A percentile compares a stretch with the other conserved stretches of the same genome.
Conservation (phyloP, 2,888 invertebrate genomes). For the Gibbula magus region DNA sequence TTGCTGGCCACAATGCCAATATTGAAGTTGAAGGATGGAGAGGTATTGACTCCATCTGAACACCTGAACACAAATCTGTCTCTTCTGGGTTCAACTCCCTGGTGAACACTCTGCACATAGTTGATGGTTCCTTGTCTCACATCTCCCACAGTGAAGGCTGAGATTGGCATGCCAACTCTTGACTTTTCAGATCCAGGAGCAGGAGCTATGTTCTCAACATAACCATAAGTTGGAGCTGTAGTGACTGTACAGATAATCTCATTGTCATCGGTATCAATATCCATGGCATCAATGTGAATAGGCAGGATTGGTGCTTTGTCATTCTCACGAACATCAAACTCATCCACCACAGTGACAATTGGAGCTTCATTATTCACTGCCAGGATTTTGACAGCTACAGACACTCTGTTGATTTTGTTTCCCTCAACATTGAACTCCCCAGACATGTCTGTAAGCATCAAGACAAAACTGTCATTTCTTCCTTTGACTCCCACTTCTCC, state of each 20-base stretch:
- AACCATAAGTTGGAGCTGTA: constrained; percentile 70
- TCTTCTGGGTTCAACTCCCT: constrained; percentile 69
- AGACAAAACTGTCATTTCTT: constrained; percentile 64
- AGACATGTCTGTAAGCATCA: constrained; percentile 65
- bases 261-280: constrained; percentile 68
- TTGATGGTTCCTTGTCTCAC: constrained; percentile 64
- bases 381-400: constrained; percentile 63
- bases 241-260: constrained; percentile 70
- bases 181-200: constrained; percentile 70
- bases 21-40: constrained; percentile 60
- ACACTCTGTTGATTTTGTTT: constrained; percentile 59
- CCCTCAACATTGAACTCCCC: constrained; percentile 63
- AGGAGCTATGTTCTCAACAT: constrained; percentile 72
- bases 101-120: constrained; percentile 75
- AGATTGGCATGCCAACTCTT: constrained; percentile 67
- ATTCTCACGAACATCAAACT: constrained; percentile 69
- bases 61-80: constrained; percentile 71
- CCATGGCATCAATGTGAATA: constrained; percentile 65
- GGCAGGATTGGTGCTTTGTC: constrained; percentile 63
- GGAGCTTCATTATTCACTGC: constrained; percentile 72
- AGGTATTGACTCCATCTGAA: constrained; percentile 72
- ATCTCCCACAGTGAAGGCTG: constrained; percentile 70
- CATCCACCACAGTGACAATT: constrained; percentile 55
- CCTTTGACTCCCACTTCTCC: constrained; percentile 67
- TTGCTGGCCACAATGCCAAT: constrained; percentile 71